Percentiles rank a stretch among this genome's conserved stretches.
Evolutionary conservation across 2,113 vertebrate genomes (phyloP).

Genomic region (Plecotus auritus): DNA sequence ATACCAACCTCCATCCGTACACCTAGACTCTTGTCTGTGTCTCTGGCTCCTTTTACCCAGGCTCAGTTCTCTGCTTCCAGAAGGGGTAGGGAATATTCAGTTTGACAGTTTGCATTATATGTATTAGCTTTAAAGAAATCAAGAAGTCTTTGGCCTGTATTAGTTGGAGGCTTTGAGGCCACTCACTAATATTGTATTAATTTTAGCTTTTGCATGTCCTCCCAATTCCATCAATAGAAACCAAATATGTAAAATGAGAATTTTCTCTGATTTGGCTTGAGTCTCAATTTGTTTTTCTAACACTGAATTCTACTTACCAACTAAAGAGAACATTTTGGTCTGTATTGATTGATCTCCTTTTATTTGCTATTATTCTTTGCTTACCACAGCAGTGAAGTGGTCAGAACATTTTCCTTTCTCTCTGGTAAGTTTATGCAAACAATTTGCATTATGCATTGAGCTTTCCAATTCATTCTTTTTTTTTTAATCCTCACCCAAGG

Average conservation of each 20-base stretch:
- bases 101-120: not conserved
- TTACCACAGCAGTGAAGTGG: not conserved
- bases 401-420: not conserved
- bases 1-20: not conserved
- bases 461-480: not conserved
- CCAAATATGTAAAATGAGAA: conserved; percentile 4
- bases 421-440: conserved; percentile 17
- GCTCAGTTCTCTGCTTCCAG: not conserved
- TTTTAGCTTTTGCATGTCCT: conserved; percentile 35
- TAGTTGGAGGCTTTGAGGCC: not conserved
- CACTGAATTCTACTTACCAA: not conserved
- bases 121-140: conserved; percentile 25
- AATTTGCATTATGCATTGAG: not conserved
- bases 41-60: not conserved
- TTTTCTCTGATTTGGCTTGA: conserved; percentile 2
- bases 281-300: conserved; percentile 28
- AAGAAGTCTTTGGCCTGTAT: not conserved
- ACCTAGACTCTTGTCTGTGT: not conserved
- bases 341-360: conserved; percentile 25
- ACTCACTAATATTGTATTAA: not conserved
- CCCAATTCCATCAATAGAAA: not conserved
- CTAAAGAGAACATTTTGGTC: not conserved
- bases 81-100: not conserved
- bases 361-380: conserved; percentile 1
- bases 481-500: no score